Evolutionary conservation across 2,113 vertebrate species (phyloP), one percentile per base, ranked within the genome.

Genomic region (Alligator mississippiensis): DNA sequence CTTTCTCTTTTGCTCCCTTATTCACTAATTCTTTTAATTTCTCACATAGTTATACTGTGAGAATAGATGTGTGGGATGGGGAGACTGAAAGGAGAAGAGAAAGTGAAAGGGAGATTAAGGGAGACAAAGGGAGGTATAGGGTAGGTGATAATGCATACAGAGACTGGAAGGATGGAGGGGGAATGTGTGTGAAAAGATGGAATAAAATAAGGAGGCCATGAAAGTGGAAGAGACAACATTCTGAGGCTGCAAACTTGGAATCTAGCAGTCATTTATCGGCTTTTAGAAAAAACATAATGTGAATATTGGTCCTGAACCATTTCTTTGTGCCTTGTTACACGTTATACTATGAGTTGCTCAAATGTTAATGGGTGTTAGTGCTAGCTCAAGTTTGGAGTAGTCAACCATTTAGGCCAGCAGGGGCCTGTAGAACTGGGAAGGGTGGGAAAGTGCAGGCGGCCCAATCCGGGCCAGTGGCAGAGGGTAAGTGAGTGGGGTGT

Each of bases 61-160:
- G 95, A 95, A 94, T 90, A 96, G 91, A 7, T 93, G 96, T 94
- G 95, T 97, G 95, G 94, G 96, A 94, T 89, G 94, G 90, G 80
- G 91, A 94, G 90, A 96, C 90, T 92, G 91, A 94, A 94, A 61
- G 57, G 76, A 77, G 82, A 79, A 60, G 84, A 72, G 54, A 91
- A 88, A 93, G 91, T 92, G 89, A 95, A 81, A 94, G 82, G 68
- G 72, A 86, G 85, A 93, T 82, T 84, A 91, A 94, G 68, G 68
- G 87, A 97, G 93, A 97, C 96, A 95, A 97, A 96, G 94, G 94
- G 93, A 93, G 89, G 90, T 96, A 92, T 95, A 87, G 95, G 92
- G 94, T 93, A 94, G 96, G 95, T 96, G 93, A 92, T 94, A 86
- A 95, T 94, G 93, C 92, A 93, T 89, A 90, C 94, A 82, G 87